These are phyloP conservation scores for Andrena hattorfiana DNA, from an alignment of 2,888 invertebrate species.

Conservation along the genomic window DNA sequence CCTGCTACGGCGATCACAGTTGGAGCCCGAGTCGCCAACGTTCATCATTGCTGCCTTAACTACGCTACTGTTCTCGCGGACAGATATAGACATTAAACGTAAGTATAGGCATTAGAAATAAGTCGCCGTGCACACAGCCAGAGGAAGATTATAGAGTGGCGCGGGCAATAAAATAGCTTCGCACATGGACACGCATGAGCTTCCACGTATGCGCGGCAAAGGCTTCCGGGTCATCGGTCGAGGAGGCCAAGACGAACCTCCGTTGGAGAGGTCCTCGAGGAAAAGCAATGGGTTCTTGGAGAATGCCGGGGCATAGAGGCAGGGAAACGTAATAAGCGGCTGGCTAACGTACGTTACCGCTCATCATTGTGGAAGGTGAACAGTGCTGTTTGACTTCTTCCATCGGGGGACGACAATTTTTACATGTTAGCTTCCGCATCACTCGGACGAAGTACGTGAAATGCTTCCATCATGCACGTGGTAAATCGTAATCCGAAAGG, in stretches of 20 bases:
- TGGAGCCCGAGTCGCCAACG: not conserved
- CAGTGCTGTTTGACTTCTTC: constrained; percentile 60
- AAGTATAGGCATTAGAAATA: constrained; percentile 60
- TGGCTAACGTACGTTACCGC: constrained; percentile 67
- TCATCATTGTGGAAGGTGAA: constrained; percentile 64
- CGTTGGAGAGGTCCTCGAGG: constrained; percentile 52
- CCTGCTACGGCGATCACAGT: not conserved
- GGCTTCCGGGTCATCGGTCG: constrained; percentile 73
- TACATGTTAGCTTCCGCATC: constrained; percentile 57
- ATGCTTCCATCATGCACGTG: not conserved
- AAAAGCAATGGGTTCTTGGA: constrained; percentile 44
- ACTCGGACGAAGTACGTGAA: constrained; percentile 32
- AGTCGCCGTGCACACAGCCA: constrained; percentile 48
- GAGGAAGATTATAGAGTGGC: constrained; percentile 59
- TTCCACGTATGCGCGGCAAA: constrained; percentile 49
- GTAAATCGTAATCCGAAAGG: not conserved
- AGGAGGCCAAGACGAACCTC: constrained; percentile 48
- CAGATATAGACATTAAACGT: constrained; percentile 57
- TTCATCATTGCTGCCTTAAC: constrained; percentile 21
- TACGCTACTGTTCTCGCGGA: constrained; percentile 38
- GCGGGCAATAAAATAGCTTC: constrained; percentile 59
- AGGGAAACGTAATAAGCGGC: constrained; percentile 66
- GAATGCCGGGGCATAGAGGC: constrained; percentile 41
- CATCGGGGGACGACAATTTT: constrained; percentile 54
- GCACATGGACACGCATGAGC: constrained; percentile 48